phyloP scores from a whole-genome alignment of 2,113 vertebrate species.

The Notechis scutatus region DNA sequence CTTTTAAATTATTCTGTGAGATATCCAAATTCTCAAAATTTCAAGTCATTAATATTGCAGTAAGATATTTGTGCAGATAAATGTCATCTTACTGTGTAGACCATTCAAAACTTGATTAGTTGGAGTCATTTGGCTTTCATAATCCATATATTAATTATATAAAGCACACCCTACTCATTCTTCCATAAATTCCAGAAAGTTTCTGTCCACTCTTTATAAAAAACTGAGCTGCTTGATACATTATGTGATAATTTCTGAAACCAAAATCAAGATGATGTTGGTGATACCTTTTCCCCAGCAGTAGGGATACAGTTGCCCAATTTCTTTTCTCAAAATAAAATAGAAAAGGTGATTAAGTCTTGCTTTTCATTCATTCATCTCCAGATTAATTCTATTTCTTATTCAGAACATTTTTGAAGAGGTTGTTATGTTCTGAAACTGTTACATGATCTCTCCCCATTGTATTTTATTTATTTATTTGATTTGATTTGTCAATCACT shows the following conservation, averaged over 20 bases:
- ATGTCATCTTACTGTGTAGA: slow-evolving; percentile 42
- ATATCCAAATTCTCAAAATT: slow-evolving; percentile 17
- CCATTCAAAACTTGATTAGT: slow-evolving; percentile 45
- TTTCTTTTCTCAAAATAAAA: slow-evolving; percentile 12
- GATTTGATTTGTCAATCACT: too few species aligned
- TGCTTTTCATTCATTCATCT: neutral
- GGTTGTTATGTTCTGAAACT: neutral
- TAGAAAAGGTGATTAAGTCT: neutral
- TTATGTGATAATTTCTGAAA: slow-evolving; percentile 43
- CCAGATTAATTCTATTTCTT: neutral
- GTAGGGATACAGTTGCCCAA: neutral
- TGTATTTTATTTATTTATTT: too few species aligned
- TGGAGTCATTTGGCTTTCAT: slow-evolving; percentile 56
- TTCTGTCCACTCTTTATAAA: slow-evolving; percentile 49
- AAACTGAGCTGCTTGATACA: slow-evolving; percentile 27
- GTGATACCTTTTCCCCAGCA: neutral
- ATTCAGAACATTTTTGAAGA: neutral
- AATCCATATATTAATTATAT: slow-evolving; percentile 46
- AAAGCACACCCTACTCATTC: slow-evolving; percentile 59
- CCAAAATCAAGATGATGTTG: slow-evolving; percentile 34
- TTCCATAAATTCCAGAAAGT: slow-evolving; percentile 45
- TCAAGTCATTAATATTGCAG: neutral
- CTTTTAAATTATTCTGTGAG: slow-evolving; percentile 17
- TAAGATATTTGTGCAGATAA: slow-evolving; percentile 28
- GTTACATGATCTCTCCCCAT: neutral